phyloP scores from a whole-genome alignment of 2,113 vertebrate genomes.

The Colinus virginianus region DNA sequence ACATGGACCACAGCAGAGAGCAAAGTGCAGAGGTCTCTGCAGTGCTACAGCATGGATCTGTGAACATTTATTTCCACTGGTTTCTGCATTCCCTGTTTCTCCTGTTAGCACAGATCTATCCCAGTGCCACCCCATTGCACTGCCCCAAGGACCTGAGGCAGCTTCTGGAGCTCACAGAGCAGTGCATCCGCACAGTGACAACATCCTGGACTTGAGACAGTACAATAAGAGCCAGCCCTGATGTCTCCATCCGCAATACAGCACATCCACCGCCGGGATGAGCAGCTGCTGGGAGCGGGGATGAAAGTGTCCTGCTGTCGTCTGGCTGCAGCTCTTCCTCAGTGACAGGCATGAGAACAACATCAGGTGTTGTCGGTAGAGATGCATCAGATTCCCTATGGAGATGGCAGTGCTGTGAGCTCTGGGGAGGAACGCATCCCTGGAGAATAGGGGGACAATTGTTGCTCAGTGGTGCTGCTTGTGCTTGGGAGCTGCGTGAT shows the following conservation, averaged over 20 bases:
- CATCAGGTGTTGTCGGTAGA: accelerated
- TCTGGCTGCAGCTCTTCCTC: background rate
- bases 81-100: background rate
- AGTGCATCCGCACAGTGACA: background rate
- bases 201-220: background rate
- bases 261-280: background rate
- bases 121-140: background rate
- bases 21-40: background rate
- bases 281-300: background rate
- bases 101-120: background rate
- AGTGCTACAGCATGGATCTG: background rate
- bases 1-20: background rate
- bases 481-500: accelerated
- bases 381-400: background rate
- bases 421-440: background rate
- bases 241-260: background rate
- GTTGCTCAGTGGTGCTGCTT: accelerated
- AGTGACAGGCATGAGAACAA: background rate
- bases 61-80: background rate
- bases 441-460: background rate
- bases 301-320: background rate
- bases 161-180: background rate
- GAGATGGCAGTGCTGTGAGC: accelerated
- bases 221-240: background rate
- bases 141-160: background rate